A percentile compares a stretch with the other conserved stretches of the same genome.
Evolutionary conservation across 2,888 invertebrate genomes (phyloP).

Genomic region (Hydrotaea cyrtoneurina): DNA sequence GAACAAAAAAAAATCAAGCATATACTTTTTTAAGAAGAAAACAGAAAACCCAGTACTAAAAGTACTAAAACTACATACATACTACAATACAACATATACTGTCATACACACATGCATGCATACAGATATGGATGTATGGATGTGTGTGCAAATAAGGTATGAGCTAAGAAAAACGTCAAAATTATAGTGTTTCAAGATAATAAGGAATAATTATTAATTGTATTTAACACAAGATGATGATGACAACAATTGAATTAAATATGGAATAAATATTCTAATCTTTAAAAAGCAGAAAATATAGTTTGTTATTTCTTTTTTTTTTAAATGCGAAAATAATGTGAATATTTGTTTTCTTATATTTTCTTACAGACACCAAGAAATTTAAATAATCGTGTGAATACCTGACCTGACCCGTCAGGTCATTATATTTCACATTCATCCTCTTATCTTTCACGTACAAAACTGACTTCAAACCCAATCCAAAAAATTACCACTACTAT

Average conservation of each 20-base stretch:
- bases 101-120: background rate
- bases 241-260: constrained; percentile 5
- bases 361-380: constrained; percentile 61
- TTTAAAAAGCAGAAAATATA: background rate
- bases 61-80: constrained; percentile 4
- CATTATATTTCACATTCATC: constrained; percentile 42
- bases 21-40: constrained; percentile 9
- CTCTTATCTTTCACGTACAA: constrained; percentile 44
- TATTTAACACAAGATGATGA: constrained; percentile 23
- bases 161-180: background rate
- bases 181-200: background rate
- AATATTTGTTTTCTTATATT: constrained; percentile 48
- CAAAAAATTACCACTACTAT: constrained; percentile 16
- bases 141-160: background rate
- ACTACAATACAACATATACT: background rate
- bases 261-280: constrained; percentile 14
- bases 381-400: constrained; percentile 54
- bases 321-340: constrained; percentile 32
- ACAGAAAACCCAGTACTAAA: background rate
- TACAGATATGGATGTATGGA: background rate
- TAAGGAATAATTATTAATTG: constrained; percentile 16
- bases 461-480: constrained; percentile 29
- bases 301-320: constrained; percentile 1
- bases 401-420: constrained; percentile 35
- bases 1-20: constrained; percentile 51